These are phyloP conservation scores for Calephelis nemesis DNA, from an alignment of 1,140 invertebrate species.

Conservation along the genomic window DNA sequence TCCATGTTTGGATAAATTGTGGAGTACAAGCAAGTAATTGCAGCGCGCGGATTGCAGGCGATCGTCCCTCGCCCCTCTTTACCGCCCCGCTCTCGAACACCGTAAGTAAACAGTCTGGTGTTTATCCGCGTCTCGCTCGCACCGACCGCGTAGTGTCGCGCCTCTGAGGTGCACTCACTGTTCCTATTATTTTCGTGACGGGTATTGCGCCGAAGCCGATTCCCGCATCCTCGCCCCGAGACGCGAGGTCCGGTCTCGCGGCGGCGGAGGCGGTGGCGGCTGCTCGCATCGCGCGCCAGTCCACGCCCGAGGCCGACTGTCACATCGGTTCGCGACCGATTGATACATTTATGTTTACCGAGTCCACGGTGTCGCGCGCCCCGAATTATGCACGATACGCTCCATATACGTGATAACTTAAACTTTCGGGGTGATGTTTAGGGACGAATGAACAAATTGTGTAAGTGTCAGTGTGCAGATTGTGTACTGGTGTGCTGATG, in stretches of 20 bases:
- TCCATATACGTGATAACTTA: constrained; percentile 9
- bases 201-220: constrained; percentile 78
- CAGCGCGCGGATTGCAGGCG: constrained; percentile 76
- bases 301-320: constrained; percentile 68
- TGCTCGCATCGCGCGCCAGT: constrained; percentile 69
- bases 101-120: constrained; percentile 79
- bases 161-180: constrained; percentile 76
- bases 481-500: constrained; percentile 67
- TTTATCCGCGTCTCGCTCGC: constrained; percentile 78
- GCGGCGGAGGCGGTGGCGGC: constrained; percentile 68
- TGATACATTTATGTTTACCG: constrained; percentile 39
- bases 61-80: constrained; percentile 58
- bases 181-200: constrained; percentile 79
- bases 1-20: constrained; percentile 64
- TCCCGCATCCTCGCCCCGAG: constrained; percentile 78
- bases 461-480: constrained; percentile 65
- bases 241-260: constrained; percentile 76
- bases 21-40: constrained; percentile 72
- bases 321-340: constrained; percentile 63
- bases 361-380: constrained; percentile 23
- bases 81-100: constrained; percentile 66
- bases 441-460: constrained; percentile 46
- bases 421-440: constrained; percentile 12
- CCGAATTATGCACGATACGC: constrained; percentile 23
- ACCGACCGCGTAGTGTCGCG: constrained; percentile 74